phyloP scores from a whole-genome alignment of 2,888 invertebrate species.

The Blastobasis lacticolella region DNA sequence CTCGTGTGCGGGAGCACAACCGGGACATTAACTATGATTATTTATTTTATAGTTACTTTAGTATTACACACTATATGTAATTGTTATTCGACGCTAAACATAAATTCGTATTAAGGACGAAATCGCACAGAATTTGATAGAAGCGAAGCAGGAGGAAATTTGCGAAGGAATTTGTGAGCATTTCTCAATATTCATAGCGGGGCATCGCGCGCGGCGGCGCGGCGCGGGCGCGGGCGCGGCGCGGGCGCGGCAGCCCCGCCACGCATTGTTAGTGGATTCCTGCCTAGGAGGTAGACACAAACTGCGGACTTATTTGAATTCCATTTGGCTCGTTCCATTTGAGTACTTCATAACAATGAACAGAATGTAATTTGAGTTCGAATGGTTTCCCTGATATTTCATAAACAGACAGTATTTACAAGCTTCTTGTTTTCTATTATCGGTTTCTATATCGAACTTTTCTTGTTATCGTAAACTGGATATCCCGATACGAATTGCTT shows the following conservation, averaged over 20 bases:
- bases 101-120: slow-evolving; percentile 14
- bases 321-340: slow-evolving; percentile 42
- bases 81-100: too few relatives aligned
- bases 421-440: background rate
- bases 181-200: slow-evolving; percentile 62
- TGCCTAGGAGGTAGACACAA: slow-evolving; percentile 46
- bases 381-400: slow-evolving; percentile 21
- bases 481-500: background rate
- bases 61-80: too few relatives aligned
- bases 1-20: too few relatives aligned
- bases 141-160: slow-evolving; percentile 26
- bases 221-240: too few relatives aligned
- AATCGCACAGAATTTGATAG: slow-evolving; percentile 37
- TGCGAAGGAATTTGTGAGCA: slow-evolving; percentile 49
- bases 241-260: slow-evolving; percentile 18
- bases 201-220: slow-evolving; percentile 34
- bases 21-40: too few relatives aligned
- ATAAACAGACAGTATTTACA: background rate
- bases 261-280: slow-evolving; percentile 57
- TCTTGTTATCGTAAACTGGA: background rate
- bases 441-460: background rate
- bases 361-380: slow-evolving; percentile 36
- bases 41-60: too few relatives aligned
- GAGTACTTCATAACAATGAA: slow-evolving; percentile 45
- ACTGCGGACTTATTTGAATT: slow-evolving; percentile 62